Evolutionary conservation across 2,113 vertebrate genomes (phyloP).

Genomic region (Peromyscus leucopus): DNA sequence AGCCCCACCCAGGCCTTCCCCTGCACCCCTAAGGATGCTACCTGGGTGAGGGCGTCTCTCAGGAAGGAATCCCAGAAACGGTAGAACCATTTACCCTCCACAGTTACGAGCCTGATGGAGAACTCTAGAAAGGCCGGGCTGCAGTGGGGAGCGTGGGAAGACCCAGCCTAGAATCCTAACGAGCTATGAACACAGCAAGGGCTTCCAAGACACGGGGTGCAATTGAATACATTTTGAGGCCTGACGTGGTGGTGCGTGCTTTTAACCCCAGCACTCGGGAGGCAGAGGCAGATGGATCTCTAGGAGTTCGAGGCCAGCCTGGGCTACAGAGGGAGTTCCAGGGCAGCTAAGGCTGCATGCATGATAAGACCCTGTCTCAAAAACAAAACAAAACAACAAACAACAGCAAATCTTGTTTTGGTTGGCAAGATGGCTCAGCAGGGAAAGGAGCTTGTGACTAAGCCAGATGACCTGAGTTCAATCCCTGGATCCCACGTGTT

Average conservation of each 20-base stretch:
- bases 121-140: neutral
- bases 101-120: neutral
- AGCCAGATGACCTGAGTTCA: neutral
- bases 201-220: neutral
- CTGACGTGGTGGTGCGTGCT: neutral
- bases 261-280: neutral
- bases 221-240: neutral
- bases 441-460: neutral
- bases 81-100: neutral
- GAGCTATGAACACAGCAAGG: neutral
- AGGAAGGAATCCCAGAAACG: neutral
- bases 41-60: accelerated
- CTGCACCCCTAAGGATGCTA: neutral
- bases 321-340: neutral
- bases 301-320: neutral
- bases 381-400: neutral
- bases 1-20: neutral
- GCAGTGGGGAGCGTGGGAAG: neutral
- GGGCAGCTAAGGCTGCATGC: neutral
- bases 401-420: neutral
- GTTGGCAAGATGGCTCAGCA: neutral
- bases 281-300: neutral
- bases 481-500: too few species aligned
- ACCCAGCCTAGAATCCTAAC: too few species aligned
- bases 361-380: neutral